Conservation (phyloP, 2,888 invertebrate species). For the Oxystoma pomonae region DNA sequence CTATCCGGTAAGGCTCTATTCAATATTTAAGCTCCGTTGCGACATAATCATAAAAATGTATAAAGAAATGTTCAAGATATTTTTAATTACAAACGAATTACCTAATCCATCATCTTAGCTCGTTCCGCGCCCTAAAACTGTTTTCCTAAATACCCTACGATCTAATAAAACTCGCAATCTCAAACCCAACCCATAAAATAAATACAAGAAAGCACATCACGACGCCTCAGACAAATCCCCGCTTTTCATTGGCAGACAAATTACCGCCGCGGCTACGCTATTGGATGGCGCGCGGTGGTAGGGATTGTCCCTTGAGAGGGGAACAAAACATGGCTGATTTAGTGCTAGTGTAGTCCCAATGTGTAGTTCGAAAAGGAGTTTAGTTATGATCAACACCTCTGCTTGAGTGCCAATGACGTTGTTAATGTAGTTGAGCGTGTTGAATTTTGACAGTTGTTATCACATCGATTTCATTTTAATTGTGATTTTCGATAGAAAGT, state of each 20-base stretch:
- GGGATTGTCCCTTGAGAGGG: constrained; percentile 36
- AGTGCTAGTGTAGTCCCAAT: constrained; percentile 36
- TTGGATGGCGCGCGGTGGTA: constrained; percentile 35
- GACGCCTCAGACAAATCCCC: constrained; percentile 35
- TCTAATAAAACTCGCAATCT: constrained; percentile 46
- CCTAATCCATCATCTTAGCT: too few relatives aligned
- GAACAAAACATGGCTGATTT: constrained; percentile 49
- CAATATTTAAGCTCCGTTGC: too few relatives aligned
- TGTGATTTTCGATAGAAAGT: too few relatives aligned
- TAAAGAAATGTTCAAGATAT: too few relatives aligned
- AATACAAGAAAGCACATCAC: constrained; percentile 40
- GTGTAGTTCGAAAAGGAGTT: constrained; percentile 29
- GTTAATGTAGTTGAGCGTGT: background rate
- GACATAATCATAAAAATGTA: too few relatives aligned
- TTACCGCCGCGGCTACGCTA: constrained; percentile 33
- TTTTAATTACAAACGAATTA: too few relatives aligned
- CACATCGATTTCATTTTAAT: too few relatives aligned
- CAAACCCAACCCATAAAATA: constrained; percentile 47
- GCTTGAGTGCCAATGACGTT: constrained; percentile 28
- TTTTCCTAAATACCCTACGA: constrained; percentile 45
- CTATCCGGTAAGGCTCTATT: too few relatives aligned
- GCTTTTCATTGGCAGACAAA: constrained; percentile 39
- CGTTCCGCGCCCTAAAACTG: constrained; percentile 38
- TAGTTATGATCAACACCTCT: constrained; percentile 43
- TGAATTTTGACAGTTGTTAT: background rate